Base-by-base conservation (phyloP, 2,797 vertebrate species). In the Numenius phaeopus region DNA sequence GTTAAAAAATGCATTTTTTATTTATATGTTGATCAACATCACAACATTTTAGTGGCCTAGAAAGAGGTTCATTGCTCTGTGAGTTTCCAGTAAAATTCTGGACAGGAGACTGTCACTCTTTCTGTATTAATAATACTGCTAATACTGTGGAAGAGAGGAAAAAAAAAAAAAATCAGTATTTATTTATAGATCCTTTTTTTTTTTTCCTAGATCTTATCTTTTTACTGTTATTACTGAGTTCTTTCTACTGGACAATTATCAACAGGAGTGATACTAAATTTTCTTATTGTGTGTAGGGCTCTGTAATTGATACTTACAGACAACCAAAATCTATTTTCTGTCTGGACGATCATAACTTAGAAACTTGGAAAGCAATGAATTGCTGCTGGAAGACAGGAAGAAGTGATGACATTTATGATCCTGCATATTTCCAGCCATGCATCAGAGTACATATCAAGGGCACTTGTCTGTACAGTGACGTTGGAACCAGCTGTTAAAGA, bases 241-340 rank as follows among this genome's bases (percentile, higher is more conserved):
- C 29, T 95, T 89, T 70, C n/a, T 83, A 30, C 42, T 88, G 30
- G 30, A 52, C 49, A 90, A 65, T 84, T 62, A 81, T 14, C 62
- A 64, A 17, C 8, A 18, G 55, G 6, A 66, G 24, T 5, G 15
- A 47, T 19, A 62, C 21, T 90, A 42, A 49, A 37, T 76, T 71
- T 93, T 91, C 79, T n/a, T 71, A 40, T 4, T 15, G 2, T 6
- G 37, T 13, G 29, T 27, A 37, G 15, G 8, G 23, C 47, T 52
- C 65, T 80, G 30, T 39, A 96, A 86, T 90, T 78, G 93, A 82
- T 64, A 50, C 42, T 55, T 59, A 27, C 14, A 75, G 85, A 72
- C 57, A 92, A 62, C 24, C 24, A 32, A 72, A 79, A 91, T 79
- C 57, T 14, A 77, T 93, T 64, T 82, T 40, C 83, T 66, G 71